These are phyloP conservation scores for Tympanuchus pallidicinctus DNA, from an alignment of 2,113 vertebrate genomes.

Conservation along the genomic window DNA sequence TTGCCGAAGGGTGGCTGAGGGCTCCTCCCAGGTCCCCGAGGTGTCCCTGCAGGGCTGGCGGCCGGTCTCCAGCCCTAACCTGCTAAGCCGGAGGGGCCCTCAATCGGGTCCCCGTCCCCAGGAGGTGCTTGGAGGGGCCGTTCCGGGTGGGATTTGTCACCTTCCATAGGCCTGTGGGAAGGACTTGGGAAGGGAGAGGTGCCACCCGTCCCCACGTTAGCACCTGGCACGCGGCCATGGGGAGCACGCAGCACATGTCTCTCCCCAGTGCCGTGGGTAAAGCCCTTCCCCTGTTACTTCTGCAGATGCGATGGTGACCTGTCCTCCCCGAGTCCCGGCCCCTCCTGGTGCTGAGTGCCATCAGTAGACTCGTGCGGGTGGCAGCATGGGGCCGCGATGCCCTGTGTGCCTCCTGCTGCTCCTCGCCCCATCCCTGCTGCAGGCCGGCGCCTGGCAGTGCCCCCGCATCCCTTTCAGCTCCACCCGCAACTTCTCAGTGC, in stretches of 20 bases:
- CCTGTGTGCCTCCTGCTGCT: neutral
- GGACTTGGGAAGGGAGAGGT: neutral
- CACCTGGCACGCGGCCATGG: neutral
- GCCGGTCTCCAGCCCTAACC: neutral
- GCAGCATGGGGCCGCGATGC: constrained; percentile 12
- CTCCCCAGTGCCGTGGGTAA: neutral
- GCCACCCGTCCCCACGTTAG: fast-evolving
- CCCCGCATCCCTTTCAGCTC: constrained; percentile 71
- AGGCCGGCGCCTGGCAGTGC: constrained; percentile 48
- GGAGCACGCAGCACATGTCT: neutral
- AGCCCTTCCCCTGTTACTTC: neutral
- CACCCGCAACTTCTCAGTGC: constrained; percentile 82
- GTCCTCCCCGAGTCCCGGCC: fast-evolving
- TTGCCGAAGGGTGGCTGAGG: too few species aligned
- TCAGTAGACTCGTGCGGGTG: neutral
- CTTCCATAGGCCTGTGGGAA: neutral
- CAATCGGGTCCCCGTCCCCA: neutral
- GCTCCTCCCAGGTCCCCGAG: neutral
- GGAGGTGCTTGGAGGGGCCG: neutral
- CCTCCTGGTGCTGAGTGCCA: neutral
- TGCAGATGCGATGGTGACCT: neutral
- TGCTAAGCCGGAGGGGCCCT: neutral
- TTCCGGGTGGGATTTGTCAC: neutral
- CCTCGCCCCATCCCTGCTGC: fast-evolving
- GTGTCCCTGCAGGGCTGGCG: neutral